Evolutionary conservation across 2,888 invertebrate species (phyloP), one percentile per base, ranked within the genome.

Genomic region (Corythucha ciliata): DNA sequence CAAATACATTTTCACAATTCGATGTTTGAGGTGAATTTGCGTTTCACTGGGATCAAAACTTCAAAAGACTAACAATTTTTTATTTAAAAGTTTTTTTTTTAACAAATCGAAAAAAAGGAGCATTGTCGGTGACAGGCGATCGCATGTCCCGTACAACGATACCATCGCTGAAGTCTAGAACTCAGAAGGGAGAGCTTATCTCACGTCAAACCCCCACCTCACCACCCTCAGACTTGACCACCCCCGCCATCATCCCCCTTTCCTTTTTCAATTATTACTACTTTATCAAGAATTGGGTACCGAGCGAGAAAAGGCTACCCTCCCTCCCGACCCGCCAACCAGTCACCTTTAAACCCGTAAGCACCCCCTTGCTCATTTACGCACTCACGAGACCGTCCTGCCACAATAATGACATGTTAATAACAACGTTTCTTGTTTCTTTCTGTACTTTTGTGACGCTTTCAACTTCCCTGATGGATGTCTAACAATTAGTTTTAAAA

Each of bases 211-310:
- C 26, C 34, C 18, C 14, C n/a, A 26, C 22, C 48, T 29, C n/a
- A 24, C 12, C 16, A 16, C 24, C 33, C 46, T 8, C 36, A 8
- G 12, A 12, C n/a, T n/a, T 22, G 14, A 2, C 34, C 26, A 20
- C 33, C 25, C 39, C 27, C 50, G 22, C 22, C n/a, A 10, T 12
- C 21, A 3, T 12, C 14, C 18, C 24, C 24, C 24, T 24, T 12
- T 34, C 49, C 37, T 22, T 48, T 52, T 52, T 52, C 52, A 52
- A 52, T 52, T 52, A 52, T 52, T 50, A 50, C 52, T 52, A 52
- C 41, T 52, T 52, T 48, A 52, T 52, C 52, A 50, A 50, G 50
- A 34, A 50, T 29, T 22, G 39, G 22, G 25, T 6, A 26, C 14
- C 36, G 22, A 18, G 21, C 33, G 29, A 20, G n/a, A 27, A 22